Percentiles rank a stretch among this genome's conserved stretches.
Conservation (phyloP, 2,888 invertebrate genomes). For the Nephrotoma guestfalica region DNA sequence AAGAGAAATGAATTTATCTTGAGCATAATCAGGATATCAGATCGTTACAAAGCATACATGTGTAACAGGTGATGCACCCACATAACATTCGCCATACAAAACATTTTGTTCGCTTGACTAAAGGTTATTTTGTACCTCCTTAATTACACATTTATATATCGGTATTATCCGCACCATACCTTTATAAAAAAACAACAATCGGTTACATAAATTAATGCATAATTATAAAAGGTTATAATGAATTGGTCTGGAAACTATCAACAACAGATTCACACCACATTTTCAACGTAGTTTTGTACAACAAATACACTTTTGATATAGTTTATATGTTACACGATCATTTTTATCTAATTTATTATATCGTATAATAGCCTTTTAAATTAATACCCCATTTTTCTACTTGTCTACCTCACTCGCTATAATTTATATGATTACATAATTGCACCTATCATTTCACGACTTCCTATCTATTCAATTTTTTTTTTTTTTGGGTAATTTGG, state of each 20-base stretch:
- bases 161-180: neutral
- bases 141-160: neutral
- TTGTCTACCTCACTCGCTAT: neutral
- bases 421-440: constrained; percentile 4
- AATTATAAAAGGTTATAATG: neutral
- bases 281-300: neutral
- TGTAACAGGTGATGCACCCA: neutral
- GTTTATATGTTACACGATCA: neutral
- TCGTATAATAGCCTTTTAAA: neutral
- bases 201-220: neutral
- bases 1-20: neutral
- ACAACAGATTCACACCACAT: neutral
- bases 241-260: neutral
- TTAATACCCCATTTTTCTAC: constrained; percentile 3
- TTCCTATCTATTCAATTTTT: neutral
- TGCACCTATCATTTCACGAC: constrained; percentile 3
- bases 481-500: neutral
- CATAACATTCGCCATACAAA: neutral
- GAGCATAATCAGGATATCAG: neutral
- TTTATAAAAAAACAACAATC: neutral
- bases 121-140: neutral
- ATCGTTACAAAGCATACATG: neutral
- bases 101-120: neutral
- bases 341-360: neutral
- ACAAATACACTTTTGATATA: neutral